These are phyloP conservation scores for Philopotamus ludificatus DNA, from an alignment of 1,140 invertebrate genomes.

Conservation along the genomic window DNA sequence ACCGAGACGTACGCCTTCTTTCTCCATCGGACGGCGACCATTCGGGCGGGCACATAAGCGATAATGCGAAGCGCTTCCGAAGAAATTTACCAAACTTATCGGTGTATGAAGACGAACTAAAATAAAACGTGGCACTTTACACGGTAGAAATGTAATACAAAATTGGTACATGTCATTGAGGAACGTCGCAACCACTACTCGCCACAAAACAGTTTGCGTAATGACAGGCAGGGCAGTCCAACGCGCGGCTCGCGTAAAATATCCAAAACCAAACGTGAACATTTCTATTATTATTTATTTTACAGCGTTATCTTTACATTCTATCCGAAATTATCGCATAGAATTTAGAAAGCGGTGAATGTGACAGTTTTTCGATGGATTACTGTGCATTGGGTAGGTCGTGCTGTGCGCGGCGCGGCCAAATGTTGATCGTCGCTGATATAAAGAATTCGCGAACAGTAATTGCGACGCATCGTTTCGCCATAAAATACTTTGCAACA, in stretches of 20 bases:
- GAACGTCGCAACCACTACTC: neutral
- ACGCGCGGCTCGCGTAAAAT: neutral
- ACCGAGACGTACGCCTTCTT: neutral
- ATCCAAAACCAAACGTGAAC: neutral
- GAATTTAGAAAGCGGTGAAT: too few relatives aligned
- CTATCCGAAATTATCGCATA: too few relatives aligned
- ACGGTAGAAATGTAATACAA: conserved; percentile 12
- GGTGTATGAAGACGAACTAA: conserved; percentile 6
- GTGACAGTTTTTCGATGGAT: too few relatives aligned
- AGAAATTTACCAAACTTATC: conserved; percentile 11
- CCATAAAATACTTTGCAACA: neutral
- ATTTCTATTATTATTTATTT: too few relatives aligned
- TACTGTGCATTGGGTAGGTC: too few relatives aligned
- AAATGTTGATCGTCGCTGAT: too few relatives aligned
- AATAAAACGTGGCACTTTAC: too few relatives aligned
- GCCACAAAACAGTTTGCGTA: conserved; percentile 14
- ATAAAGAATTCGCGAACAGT: too few relatives aligned
- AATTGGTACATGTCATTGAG: conserved; percentile 7
- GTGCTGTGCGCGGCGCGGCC: too few relatives aligned
- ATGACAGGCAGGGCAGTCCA: conserved; percentile 1
- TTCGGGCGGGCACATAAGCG: neutral
- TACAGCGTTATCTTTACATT: too few relatives aligned
- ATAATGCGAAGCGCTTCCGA: neutral
- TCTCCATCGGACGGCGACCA: neutral
- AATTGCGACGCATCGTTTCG: conserved; percentile 24